A percentile compares a stretch with the other conserved stretches of the same genome.
Evolutionary conservation across 2,888 invertebrate genomes (phyloP).

Genomic region (Mellilla xanthometata): DNA sequence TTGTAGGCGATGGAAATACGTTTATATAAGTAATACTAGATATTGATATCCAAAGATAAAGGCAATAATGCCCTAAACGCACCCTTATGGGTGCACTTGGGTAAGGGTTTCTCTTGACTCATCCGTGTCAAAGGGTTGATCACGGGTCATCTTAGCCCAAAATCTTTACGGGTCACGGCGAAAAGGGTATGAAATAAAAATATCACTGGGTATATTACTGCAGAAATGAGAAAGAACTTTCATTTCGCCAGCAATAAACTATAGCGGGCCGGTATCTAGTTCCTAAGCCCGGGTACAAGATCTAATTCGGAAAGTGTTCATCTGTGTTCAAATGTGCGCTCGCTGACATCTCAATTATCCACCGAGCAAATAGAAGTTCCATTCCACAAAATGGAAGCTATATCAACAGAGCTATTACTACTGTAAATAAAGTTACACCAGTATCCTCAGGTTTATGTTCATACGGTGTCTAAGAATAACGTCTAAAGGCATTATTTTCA

Average conservation of each 20-base stretch:
- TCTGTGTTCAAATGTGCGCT: slow-evolving; percentile 40
- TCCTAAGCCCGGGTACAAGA: slow-evolving; percentile 21
- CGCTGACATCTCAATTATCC: slow-evolving; percentile 48
- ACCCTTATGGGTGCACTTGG: too few species aligned
- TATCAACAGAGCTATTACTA: neutral
- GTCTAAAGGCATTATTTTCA: neutral
- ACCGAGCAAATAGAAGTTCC: slow-evolving; percentile 31
- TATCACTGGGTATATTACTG: neutral
- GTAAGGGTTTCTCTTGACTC: too few species aligned
- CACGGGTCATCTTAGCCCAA: too few species aligned
- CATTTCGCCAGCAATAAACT: slow-evolving; percentile 4
- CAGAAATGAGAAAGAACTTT: neutral
- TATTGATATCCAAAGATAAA: too few species aligned
- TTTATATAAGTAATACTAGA: too few species aligned
- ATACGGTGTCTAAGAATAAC: slow-evolving; percentile 1
- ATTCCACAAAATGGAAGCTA: slow-evolving; percentile 14
- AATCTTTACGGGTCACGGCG: too few species aligned
- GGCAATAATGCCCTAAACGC: too few species aligned
- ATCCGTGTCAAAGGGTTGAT: too few species aligned
- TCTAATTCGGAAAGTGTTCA: slow-evolving; percentile 34
- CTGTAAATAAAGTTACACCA: slow-evolving; percentile 19
- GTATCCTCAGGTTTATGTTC: slow-evolving; percentile 22
- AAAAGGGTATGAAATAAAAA: slow-evolving; percentile 1
- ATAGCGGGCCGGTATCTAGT: neutral
- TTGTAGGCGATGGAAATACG: slow-evolving; percentile 20